Percentiles rank a stretch among this genome's conserved stretches.
Conservation (phyloP, 2,113 vertebrate genomes). For the Manacus vitellinus region DNA sequence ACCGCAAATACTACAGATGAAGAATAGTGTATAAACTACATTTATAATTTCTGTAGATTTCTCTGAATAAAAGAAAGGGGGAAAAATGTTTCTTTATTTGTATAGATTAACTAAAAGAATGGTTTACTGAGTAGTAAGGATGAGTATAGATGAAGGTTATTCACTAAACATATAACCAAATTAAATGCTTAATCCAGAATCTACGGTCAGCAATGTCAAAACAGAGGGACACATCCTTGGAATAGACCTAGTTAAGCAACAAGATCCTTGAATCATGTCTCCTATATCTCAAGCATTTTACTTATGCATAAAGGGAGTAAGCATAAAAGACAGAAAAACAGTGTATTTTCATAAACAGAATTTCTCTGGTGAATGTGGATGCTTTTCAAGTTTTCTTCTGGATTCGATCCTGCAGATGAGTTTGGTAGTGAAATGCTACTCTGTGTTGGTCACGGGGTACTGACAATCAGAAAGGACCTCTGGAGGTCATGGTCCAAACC, state of each 20-base stretch:
- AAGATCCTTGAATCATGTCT: background rate
- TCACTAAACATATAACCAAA: rapidly evolving
- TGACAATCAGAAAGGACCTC: background rate
- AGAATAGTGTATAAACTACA: background rate
- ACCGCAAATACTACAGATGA: background rate
- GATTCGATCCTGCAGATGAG: background rate
- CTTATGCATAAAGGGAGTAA: background rate
- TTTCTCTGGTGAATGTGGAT: background rate
- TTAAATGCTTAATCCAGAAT: background rate
- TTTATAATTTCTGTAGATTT: background rate
- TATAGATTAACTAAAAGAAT: background rate
- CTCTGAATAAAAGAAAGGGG: background rate
- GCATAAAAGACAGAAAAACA: background rate
- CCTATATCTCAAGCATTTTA: background rate
- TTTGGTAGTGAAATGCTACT: background rate
- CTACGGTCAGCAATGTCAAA: background rate
- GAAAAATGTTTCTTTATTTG: background rate
- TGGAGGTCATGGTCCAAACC: background rate
- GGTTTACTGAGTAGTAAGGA: background rate
- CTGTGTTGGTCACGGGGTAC: background rate
- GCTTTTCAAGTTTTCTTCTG: background rate
- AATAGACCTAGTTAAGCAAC: background rate
- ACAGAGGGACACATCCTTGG: background rate
- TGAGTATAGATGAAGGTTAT: background rate
- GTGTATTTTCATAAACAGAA: background rate